Conservation (phyloP, 2,888 invertebrate species). For the Cheilosia vulpina region DNA sequence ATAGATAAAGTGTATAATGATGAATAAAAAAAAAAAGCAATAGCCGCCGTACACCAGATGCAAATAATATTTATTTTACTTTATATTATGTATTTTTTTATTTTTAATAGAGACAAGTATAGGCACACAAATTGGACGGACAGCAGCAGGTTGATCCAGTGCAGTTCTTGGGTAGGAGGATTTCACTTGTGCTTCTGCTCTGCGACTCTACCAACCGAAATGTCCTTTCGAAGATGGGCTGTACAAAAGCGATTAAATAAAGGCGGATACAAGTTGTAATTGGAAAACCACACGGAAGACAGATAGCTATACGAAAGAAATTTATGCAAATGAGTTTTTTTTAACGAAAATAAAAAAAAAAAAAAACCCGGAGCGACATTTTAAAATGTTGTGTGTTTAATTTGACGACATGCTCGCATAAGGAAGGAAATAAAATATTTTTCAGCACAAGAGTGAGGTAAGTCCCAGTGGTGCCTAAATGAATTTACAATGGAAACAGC, state of each 20-base stretch:
- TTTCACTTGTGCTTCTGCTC: background rate
- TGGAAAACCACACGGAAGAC: conserved; percentile 26
- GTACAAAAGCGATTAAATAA: conserved; percentile 14
- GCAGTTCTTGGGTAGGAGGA: conserved; percentile 37
- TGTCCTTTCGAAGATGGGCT: conserved; percentile 34
- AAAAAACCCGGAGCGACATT: background rate
- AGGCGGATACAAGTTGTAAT: conserved; percentile 38
- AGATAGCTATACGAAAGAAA: conserved; percentile 30
- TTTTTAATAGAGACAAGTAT: conserved; percentile 8
- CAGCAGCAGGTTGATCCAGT: background rate
- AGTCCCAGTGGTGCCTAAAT: too few relatives aligned
- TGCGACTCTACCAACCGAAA: conserved; percentile 28
- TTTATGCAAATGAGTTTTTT: conserved; percentile 38
- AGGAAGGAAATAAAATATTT: too few relatives aligned
- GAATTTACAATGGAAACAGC: too few relatives aligned
- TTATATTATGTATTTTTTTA: background rate
- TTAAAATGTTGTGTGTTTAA: background rate
- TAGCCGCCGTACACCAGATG: conserved; percentile 20
- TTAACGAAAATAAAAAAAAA: background rate
- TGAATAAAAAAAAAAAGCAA: conserved; percentile 32
- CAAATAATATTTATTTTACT: conserved; percentile 16
- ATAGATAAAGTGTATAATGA: conserved; percentile 80
- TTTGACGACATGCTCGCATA: background rate
- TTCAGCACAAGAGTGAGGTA: too few relatives aligned
- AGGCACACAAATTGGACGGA: background rate